Percentiles rank a stretch among this genome's conserved stretches.
Evolutionary conservation across 2,797 vertebrate species (phyloP).

Genomic region (Nothura maculosa): DNA sequence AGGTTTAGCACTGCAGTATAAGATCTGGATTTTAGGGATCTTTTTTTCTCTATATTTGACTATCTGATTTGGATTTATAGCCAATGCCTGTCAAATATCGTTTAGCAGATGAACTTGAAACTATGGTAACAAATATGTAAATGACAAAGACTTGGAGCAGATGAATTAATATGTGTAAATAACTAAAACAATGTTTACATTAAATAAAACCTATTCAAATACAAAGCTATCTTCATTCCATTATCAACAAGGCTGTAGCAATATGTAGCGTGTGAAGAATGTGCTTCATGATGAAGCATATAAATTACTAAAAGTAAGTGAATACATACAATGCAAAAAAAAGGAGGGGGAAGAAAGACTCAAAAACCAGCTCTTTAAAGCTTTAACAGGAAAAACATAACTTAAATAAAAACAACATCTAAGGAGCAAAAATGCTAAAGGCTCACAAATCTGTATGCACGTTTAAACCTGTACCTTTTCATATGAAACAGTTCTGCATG

Average conservation of each 20-base stretch:
- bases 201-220: not conserved
- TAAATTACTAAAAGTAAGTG: not conserved
- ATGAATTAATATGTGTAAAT: conserved; percentile 11
- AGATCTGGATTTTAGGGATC: not conserved
- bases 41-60: not conserved
- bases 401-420: not conserved
- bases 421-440: not conserved
- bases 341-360: not conserved
- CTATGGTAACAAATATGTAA: not conserved
- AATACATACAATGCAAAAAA: not conserved
- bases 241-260: not conserved
- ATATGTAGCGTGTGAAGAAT: not conserved
- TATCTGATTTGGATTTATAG: not conserved
- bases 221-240: not conserved
- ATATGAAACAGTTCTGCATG: not conserved
- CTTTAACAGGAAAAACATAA: not conserved
- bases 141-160: not conserved
- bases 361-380: not conserved
- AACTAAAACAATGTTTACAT: not conserved
- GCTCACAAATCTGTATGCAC: not conserved
- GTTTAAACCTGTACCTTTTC: not conserved
- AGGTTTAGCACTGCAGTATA: not conserved
- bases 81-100: not conserved
- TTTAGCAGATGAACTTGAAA: conserved; percentile 6
- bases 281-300: not conserved